These are phyloP conservation scores for Rhaphigaster nebulosa DNA, from an alignment of 2,888 invertebrate genomes.

Conservation along the genomic window DNA sequence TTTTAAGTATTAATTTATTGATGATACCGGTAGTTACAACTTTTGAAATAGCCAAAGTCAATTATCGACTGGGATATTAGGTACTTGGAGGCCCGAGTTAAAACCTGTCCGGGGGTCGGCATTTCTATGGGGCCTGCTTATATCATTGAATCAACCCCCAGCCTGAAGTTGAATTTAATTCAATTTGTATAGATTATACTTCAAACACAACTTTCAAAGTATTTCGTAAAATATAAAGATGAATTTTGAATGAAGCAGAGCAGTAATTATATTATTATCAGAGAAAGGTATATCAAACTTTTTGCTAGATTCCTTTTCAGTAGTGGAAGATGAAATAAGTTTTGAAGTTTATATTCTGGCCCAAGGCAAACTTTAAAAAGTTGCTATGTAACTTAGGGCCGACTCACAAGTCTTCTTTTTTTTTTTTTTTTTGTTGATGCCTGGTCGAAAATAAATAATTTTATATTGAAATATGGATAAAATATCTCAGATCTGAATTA, in stretches of 20 bases:
- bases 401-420: not conserved
- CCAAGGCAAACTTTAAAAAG: not conserved
- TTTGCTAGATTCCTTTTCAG: not conserved
- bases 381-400: not conserved
- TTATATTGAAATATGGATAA: not conserved
- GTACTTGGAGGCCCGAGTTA: too few relatives aligned
- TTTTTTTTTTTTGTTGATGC: not conserved
- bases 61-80: too few relatives aligned
- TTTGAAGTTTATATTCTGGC: not conserved
- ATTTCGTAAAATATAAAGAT: not conserved
- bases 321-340: constrained; percentile 29
- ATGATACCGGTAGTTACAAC: too few relatives aligned
- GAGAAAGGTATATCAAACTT: not conserved
- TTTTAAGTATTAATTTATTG: too few relatives aligned
- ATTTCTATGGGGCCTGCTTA: too few relatives aligned
- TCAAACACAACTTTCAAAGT: not conserved
- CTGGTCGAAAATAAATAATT: not conserved
- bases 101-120: too few relatives aligned
- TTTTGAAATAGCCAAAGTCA: too few relatives aligned
- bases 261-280: not conserved
- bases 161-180: not conserved
- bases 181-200: not conserved
- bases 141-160: too few relatives aligned
- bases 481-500: not conserved
- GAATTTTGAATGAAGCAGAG: not conserved